Conservation (phyloP, 2,888 invertebrate species). For the Megastigmus dorsalis region DNA sequence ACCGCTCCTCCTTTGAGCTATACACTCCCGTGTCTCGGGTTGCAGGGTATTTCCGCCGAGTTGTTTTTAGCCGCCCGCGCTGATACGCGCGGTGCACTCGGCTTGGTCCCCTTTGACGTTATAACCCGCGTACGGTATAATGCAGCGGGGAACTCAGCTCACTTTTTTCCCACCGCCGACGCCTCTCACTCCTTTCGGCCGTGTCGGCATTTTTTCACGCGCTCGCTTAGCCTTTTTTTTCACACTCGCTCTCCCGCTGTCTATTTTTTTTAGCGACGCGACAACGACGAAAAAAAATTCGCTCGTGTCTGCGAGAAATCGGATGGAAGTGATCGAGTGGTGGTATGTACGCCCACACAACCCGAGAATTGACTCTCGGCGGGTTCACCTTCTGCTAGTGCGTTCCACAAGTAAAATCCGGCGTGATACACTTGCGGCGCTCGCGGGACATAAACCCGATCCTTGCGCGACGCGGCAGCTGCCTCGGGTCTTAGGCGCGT, state of each 20-base stretch:
- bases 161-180: neutral
- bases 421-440: conserved; percentile 28
- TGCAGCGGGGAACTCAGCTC: too few relatives aligned
- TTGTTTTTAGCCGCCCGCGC: conserved; percentile 5
- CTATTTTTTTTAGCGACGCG: neutral
- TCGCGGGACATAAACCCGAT: conserved; percentile 19
- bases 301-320: conserved; percentile 36
- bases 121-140: too few relatives aligned
- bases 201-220: too few relatives aligned
- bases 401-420: conserved; percentile 38
- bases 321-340: conserved; percentile 8
- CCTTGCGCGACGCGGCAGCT: neutral
- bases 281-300: conserved; percentile 4
- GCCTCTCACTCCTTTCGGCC: neutral
- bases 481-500: conserved; percentile 4
- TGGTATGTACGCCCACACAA: neutral
- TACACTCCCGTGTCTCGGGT: neutral
- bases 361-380: too few relatives aligned
- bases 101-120: neutral
- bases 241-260: neutral
- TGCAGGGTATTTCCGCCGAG: conserved; percentile 22
- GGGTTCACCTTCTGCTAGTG: too few relatives aligned
- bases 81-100: too few relatives aligned
- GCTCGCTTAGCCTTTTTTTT: neutral
- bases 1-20: conserved; percentile 23